phyloP scores from a whole-genome alignment of 2,888 invertebrate genomes.

The Lasioglossum marginatum region DNA sequence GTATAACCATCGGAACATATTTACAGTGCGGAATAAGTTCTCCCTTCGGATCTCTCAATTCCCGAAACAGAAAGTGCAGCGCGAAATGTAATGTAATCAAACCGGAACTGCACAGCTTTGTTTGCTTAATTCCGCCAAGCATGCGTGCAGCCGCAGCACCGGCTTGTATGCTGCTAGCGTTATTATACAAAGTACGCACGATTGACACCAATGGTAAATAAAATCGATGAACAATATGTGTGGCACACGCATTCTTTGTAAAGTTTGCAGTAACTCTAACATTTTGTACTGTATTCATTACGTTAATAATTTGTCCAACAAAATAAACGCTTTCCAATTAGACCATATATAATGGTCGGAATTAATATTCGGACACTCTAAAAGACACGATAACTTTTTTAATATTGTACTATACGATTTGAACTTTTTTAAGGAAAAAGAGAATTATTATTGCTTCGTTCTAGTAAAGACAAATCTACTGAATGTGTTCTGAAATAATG shows the following conservation, averaged over 20 bases:
- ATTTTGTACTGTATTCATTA: background rate
- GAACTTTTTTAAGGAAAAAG: too few species aligned
- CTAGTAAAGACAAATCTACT: background rate
- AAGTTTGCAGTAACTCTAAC: background rate
- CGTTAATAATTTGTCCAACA: background rate
- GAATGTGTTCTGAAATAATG: background rate
- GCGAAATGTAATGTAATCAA: slow-evolving; percentile 20
- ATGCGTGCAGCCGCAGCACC: background rate
- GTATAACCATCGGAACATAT: slow-evolving; percentile 37
- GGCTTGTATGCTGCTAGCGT: background rate
- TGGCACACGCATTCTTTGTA: background rate
- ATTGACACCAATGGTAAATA: background rate
- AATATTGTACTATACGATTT: too few species aligned
- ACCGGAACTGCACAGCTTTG: slow-evolving; percentile 13
- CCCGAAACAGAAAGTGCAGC: background rate
- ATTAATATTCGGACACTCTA: too few species aligned
- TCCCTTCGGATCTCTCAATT: slow-evolving; percentile 11
- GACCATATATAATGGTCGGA: background rate
- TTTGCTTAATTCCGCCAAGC: slow-evolving; percentile 5
- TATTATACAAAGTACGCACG: background rate
- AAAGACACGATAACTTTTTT: too few species aligned
- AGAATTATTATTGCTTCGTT: background rate
- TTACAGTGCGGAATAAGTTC: slow-evolving; percentile 44
- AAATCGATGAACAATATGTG: background rate
- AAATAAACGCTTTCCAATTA: background rate